These are phyloP conservation scores for Tamandua tetradactyla DNA, from an alignment of 2,797 vertebrate species.

Conservation along the genomic window DNA sequence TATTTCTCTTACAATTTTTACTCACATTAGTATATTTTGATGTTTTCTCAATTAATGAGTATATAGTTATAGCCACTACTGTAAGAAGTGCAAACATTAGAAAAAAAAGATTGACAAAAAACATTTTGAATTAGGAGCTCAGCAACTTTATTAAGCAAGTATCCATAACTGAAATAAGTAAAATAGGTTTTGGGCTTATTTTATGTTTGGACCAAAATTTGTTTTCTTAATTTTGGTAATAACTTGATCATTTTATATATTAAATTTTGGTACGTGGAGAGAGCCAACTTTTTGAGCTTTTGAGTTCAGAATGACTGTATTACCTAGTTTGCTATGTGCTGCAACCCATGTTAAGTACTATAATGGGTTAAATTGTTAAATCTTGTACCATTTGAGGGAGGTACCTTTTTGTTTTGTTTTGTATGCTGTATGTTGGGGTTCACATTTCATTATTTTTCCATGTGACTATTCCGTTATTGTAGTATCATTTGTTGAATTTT, in stretches of 20 bases:
- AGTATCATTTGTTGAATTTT: too few relatives aligned
- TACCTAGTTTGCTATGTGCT: neutral
- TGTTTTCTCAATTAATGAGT: neutral
- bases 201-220: neutral
- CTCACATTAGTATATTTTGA: neutral
- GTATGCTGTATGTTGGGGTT: too few relatives aligned
- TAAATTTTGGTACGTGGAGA: neutral
- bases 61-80: neutral
- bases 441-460: too few relatives aligned
- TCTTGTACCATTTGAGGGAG: neutral
- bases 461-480: too few relatives aligned
- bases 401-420: too few relatives aligned
- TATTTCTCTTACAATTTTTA: neutral
- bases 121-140: neutral
- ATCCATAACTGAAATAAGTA: neutral
- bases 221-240: neutral
- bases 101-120: neutral
- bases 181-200: neutral
- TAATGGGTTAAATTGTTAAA: neutral
- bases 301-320: neutral
- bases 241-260: neutral
- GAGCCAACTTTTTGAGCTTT: neutral
- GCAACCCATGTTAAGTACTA: neutral
- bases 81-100: neutral
- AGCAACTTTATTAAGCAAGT: neutral